Conservation (phyloP, 2,113 vertebrate species). For the Micronisus gabar region DNA sequence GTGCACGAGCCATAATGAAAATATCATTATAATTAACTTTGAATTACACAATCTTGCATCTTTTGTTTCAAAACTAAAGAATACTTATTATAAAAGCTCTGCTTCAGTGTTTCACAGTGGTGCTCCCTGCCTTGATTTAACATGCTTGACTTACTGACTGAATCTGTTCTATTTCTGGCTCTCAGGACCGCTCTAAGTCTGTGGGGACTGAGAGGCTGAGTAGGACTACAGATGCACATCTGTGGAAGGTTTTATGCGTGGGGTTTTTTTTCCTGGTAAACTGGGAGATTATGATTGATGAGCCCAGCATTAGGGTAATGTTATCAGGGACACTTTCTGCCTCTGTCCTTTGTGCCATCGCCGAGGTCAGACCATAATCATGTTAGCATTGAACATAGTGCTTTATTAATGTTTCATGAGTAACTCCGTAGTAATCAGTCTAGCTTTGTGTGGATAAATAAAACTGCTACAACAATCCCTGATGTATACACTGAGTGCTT, state of each 20-base stretch:
- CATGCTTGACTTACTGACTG: constrained; percentile 63
- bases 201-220: constrained; percentile 59
- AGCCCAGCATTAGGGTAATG: constrained; percentile 84
- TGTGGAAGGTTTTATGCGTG: constrained; percentile 61
- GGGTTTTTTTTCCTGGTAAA: constrained; percentile 48
- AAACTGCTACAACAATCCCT: constrained; percentile 44
- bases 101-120: constrained; percentile 34
- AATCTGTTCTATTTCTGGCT: constrained; percentile 72
- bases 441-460: constrained; percentile 61
- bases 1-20: constrained; percentile 26
- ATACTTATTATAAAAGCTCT: constrained; percentile 33
- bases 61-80: constrained; percentile 62
- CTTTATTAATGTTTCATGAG: constrained; percentile 88
- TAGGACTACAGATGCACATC: constrained; percentile 72
- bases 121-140: constrained; percentile 60
- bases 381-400: constrained; percentile 82
- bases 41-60: constrained; percentile 31
- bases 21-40: constrained; percentile 42
- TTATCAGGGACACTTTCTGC: constrained; percentile 81
- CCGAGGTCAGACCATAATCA: constrained; percentile 82
- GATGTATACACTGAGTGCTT: constrained; percentile 8
- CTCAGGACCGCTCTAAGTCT: constrained; percentile 31
- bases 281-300: constrained; percentile 88
- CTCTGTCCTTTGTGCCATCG: constrained; percentile 80
- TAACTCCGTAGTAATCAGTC: constrained; percentile 71